Evolutionary conservation across 2,888 invertebrate genomes (phyloP).

Genomic region (Electrophaes corylata): DNA sequence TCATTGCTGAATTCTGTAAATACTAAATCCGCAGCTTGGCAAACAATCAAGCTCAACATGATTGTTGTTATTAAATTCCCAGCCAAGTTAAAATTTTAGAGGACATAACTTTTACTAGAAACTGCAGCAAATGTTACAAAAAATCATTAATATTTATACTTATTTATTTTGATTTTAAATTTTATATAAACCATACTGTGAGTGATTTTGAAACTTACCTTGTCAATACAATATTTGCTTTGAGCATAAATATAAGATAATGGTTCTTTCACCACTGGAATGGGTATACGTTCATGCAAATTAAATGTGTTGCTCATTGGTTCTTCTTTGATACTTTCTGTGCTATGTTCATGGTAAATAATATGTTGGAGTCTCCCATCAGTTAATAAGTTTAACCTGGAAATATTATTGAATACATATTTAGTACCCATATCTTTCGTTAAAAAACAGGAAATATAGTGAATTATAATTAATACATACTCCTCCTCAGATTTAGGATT

Average conservation of each 20-base stretch:
- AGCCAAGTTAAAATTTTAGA: too few species aligned
- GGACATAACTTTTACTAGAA: too few species aligned
- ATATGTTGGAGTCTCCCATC: conserved; percentile 91
- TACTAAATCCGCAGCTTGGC: conserved; percentile 91
- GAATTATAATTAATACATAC: conserved; percentile 55
- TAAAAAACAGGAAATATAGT: too few species aligned
- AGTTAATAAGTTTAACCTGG: conserved; percentile 86
- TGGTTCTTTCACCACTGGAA: conserved; percentile 80
- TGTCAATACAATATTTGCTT: conserved; percentile 92
- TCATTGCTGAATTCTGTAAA: conserved; percentile 92
- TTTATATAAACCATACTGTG: not conserved
- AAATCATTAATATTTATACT: too few species aligned
- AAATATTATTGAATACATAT: conserved; percentile 25
- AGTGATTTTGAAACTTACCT: conserved; percentile 71
- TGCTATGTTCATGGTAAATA: conserved; percentile 82
- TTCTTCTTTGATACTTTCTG: conserved; percentile 72
- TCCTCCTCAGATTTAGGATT: conserved; percentile 81
- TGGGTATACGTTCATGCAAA: conserved; percentile 64
- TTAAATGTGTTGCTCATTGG: conserved; percentile 56
- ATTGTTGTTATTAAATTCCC: conserved; percentile 94
- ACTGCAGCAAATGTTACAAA: too few species aligned
- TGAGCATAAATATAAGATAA: conserved; percentile 88
- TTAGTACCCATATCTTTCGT: not conserved
- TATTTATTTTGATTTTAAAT: conserved; percentile 15
- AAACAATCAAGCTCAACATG: conserved; percentile 89